These are phyloP conservation scores for Itoplectis maculator DNA, from an alignment of 2,888 invertebrate species.

Conservation along the genomic window DNA sequence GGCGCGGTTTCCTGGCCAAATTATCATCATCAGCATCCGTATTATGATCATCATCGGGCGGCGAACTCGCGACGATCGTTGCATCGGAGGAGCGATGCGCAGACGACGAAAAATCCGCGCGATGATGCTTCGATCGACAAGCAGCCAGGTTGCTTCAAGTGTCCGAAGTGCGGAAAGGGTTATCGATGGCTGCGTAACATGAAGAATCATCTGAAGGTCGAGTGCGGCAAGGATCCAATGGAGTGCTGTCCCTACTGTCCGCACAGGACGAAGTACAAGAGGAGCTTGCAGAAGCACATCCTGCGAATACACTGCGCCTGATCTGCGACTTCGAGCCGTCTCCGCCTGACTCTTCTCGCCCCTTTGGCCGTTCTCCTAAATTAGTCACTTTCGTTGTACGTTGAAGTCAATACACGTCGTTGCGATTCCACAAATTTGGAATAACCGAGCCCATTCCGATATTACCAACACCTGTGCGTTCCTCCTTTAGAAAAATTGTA, in stretches of 20 bases:
- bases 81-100: conserved; percentile 23
- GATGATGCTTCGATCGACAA: conserved; percentile 71
- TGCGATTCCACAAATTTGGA: conserved; percentile 38
- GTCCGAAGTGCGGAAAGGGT: conserved; percentile 86
- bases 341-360: neutral
- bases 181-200: conserved; percentile 87
- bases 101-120: conserved; percentile 46
- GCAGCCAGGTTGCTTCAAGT: conserved; percentile 82
- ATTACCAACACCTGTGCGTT: neutral
- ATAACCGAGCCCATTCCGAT: neutral
- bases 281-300: conserved; percentile 85
- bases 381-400: conserved; percentile 63
- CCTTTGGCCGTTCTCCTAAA: conserved; percentile 11
- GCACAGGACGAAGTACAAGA: conserved; percentile 85
- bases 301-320: conserved; percentile 79
- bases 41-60: conserved; percentile 56
- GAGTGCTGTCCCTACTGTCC: conserved; percentile 86
- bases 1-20: conserved; percentile 55
- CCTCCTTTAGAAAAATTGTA: too few species aligned
- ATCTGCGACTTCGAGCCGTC: conserved; percentile 13
- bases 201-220: conserved; percentile 86
- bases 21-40: conserved; percentile 62
- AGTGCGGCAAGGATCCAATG: conserved; percentile 87
- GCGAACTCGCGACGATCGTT: conserved; percentile 31
- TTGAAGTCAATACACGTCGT: conserved; percentile 55